phyloP scores from a whole-genome alignment of 1,140 invertebrate species.

The Zelostemma sp. region DNA sequence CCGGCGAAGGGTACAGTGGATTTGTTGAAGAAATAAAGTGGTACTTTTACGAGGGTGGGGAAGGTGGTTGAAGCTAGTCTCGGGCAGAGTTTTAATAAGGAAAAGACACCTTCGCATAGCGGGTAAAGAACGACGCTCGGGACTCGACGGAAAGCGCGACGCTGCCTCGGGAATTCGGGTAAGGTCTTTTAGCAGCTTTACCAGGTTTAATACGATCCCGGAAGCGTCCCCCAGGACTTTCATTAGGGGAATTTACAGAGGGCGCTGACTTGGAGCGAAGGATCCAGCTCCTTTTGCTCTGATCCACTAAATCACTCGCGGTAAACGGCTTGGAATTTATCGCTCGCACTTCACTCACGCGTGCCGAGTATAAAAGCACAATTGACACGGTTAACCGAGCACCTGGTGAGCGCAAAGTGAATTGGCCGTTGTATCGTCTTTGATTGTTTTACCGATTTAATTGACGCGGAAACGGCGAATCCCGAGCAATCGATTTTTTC shows the following conservation, averaged over 20 bases:
- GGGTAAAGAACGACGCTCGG: constrained; percentile 44
- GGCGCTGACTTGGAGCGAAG: constrained; percentile 39
- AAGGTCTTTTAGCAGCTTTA: constrained; percentile 58
- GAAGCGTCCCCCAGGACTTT: constrained; percentile 63
- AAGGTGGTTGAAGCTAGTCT: constrained; percentile 13
- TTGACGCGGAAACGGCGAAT: not conserved
- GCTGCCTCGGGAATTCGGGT: constrained; percentile 40
- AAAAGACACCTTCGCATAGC: constrained; percentile 25
- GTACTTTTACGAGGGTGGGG: too few species aligned
- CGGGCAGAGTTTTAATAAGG: constrained; percentile 50
- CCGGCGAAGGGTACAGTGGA: too few species aligned
- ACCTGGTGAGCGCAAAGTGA: constrained; percentile 34
- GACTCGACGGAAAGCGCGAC: constrained; percentile 39
- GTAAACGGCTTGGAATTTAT: constrained; percentile 62
- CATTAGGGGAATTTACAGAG: constrained; percentile 67
- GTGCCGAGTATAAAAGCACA: constrained; percentile 50
- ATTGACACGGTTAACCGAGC: constrained; percentile 53
- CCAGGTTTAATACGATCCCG: constrained; percentile 64
- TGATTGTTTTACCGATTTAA: not conserved
- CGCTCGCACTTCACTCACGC: constrained; percentile 51
- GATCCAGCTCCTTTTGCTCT: constrained; percentile 38
- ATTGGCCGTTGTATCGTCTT: not conserved
- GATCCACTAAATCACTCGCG: constrained; percentile 56
- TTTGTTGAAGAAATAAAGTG: too few species aligned
- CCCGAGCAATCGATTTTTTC: not conserved